Evolutionary conservation across 2,888 invertebrate species (phyloP), one percentile per base, ranked within the genome.

Genomic region (Odontothrips loti): DNA sequence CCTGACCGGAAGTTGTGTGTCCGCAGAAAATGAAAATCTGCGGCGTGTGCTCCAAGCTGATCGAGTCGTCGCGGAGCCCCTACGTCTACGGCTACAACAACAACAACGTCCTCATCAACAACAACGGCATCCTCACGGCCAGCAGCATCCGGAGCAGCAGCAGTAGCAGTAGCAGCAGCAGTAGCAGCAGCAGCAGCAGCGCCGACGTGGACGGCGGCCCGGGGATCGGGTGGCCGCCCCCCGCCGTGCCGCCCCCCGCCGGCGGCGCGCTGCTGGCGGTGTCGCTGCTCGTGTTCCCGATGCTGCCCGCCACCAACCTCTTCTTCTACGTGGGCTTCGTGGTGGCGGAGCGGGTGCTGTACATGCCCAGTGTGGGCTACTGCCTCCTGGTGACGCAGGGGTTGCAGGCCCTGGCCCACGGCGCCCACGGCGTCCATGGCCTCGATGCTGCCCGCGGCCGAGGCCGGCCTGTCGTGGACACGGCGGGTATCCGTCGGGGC

Each of bases 281-380:
- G 82, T 89, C 91, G 79, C 92, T 98, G 86, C 91, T 97, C 86
- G 92, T 94, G 84, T 90, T 98, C 85, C 97, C 98, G 83, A 98
- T 98, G 89, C 90, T 98, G 86, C 98, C 98, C 83, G 98, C 98
- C 83, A 94, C 96, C 85, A 99, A 99, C 90, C 89, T 98, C 85
- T 93, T 98, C 88, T 97, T 98, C 90, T 98, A 98, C 88, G 98
- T 99, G 82, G 99, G 99, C 80, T 99, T 99, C 88, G 98, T 99
- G 84, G 95, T 98, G 81, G 99, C 98, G 82, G 99, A 99, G 89
- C 91, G 98, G 84, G 94, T 98, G 84, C 90, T 99, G 84, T 99
- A 98, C 89, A 92, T 98, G 87, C 98, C 98, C 80, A 97, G 97
- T 89, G 95, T 98, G 86, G 98, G 98, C 81, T 95, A 94, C 88